These are phyloP conservation scores for Lagorchestes hirsutus DNA, from an alignment of 2,797 vertebrate species.

Conservation along the genomic window DNA sequence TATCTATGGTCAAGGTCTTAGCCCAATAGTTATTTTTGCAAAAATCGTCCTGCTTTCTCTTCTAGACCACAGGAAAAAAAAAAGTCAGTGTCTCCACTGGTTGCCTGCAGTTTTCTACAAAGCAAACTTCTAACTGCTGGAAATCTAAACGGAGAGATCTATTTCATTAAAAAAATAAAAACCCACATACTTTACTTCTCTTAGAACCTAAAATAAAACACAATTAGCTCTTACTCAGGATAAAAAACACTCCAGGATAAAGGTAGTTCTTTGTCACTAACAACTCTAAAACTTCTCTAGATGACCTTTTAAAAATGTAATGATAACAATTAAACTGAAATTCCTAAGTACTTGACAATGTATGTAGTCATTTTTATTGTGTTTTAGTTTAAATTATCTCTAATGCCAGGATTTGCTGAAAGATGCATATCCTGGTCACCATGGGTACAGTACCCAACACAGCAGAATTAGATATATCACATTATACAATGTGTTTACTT, in stretches of 20 bases:
- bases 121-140: conserved; percentile 32
- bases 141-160: conserved; percentile 15
- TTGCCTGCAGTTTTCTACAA: conserved; percentile 42
- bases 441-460: neutral
- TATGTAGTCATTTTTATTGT: conserved; percentile 19
- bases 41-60: conserved; percentile 42
- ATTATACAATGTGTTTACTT: conserved; percentile 4
- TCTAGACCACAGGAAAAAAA: conserved; percentile 14
- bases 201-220: conserved; percentile 52
- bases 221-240: conserved; percentile 41
- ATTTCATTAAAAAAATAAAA: neutral
- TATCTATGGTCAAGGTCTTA: neutral
- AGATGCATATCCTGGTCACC: neutral
- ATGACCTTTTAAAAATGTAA: conserved; percentile 13
- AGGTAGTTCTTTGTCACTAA: conserved; percentile 22
- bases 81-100: conserved; percentile 16
- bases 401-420: conserved; percentile 6
- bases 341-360: conserved; percentile 23
- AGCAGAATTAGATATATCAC: neutral
- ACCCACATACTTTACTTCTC: conserved; percentile 8
- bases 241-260: conserved; percentile 39
- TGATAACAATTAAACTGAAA: conserved; percentile 34
- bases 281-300: conserved; percentile 7
- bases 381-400: conserved; percentile 13
- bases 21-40: neutral